These are phyloP conservation scores for Agrotis exclamationis DNA, from an alignment of 2,888 invertebrate species.

Conservation along the genomic window DNA sequence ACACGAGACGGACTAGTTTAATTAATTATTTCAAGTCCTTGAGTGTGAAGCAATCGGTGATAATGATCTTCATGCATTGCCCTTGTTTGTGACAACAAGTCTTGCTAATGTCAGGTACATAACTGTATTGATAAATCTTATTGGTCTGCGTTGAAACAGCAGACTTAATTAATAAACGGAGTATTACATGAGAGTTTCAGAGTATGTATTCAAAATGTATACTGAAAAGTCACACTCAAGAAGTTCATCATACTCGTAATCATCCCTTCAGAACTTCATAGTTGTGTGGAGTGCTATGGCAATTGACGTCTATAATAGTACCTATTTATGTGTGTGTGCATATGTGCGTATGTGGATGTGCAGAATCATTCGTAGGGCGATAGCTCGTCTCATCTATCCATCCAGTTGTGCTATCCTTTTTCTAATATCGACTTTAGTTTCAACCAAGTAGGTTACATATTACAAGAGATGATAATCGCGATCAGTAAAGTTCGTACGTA, in stretches of 20 bases:
- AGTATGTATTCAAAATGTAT: not conserved
- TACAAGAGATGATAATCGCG: conserved; percentile 7
- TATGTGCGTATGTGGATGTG: too few species aligned
- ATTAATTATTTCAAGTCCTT: conserved; percentile 61
- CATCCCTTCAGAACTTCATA: not conserved
- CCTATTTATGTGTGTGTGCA: too few species aligned
- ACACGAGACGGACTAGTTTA: conserved; percentile 50
- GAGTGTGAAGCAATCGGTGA: conserved; percentile 30
- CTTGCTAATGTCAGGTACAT: conserved; percentile 2
- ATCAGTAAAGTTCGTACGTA: conserved; percentile 7
- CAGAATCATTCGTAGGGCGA: too few species aligned
- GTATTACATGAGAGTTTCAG: not conserved
- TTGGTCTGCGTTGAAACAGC: not conserved
- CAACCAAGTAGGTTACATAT: not conserved
- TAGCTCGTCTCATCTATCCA: too few species aligned
- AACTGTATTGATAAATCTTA: conserved; percentile 12
- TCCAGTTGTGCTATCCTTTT: conserved; percentile 11
- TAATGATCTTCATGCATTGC: conserved; percentile 49
- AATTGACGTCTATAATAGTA: too few species aligned
- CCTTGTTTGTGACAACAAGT: conserved; percentile 29
- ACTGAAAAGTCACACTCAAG: not conserved
- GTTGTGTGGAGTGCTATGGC: too few species aligned
- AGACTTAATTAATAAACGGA: not conserved
- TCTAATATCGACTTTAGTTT: not conserved
- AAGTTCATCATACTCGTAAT: too few species aligned